Evolutionary conservation across 2,888 invertebrate species (phyloP), one percentile per base, ranked within the genome.

Genomic region (Platycheirus rosarum): DNA sequence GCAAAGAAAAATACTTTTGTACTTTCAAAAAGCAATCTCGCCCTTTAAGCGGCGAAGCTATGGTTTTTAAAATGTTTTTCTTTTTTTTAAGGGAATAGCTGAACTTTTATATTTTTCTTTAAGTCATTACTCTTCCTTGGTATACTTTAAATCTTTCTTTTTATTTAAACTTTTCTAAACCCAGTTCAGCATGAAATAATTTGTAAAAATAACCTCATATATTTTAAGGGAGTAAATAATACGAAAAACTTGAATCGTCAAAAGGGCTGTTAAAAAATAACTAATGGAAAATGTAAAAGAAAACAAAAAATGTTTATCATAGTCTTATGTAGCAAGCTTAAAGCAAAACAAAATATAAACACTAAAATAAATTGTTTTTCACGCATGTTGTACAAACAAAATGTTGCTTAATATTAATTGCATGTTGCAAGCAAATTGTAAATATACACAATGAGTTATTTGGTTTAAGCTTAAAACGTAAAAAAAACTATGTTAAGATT

Each of bases 301-400:
- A 95, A 96, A 85, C 95, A 91, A 97, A 97, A 94, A 94, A 94
- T 63, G 92, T 92, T 86, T 96, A 94, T 95, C 93, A 96, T 97
- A 89, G 91, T 98, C 60, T 60, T 60, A 29, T 14, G n/a, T 76
- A 71, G 70, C 70, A 51, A 70, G 60, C 70, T 76, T 68, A 11
- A 62, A 53, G 66, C 29, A 29, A 49, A 65, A 26, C 35, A 37
- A 53, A 49, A 48, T 13, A 65, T 32, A 62, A 55, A 16, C 11
- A 71, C 37, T 60, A 26, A 32, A 42, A 46, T 48, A 26, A 29
- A 74, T 49, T 55, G 55, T 65, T 70, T 78, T 78, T 66, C 29
- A 37, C 20, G 46, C 18, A 53, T 37, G 40, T 51, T 79, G 74
- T 74, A 74, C 63, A 74, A 79, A 51, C 9, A 60, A 51, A 74